Evolutionary conservation across 1,140 invertebrate species (phyloP), one percentile per base, ranked within the genome.

Genomic region (Dolichoris vasculosae): DNA sequence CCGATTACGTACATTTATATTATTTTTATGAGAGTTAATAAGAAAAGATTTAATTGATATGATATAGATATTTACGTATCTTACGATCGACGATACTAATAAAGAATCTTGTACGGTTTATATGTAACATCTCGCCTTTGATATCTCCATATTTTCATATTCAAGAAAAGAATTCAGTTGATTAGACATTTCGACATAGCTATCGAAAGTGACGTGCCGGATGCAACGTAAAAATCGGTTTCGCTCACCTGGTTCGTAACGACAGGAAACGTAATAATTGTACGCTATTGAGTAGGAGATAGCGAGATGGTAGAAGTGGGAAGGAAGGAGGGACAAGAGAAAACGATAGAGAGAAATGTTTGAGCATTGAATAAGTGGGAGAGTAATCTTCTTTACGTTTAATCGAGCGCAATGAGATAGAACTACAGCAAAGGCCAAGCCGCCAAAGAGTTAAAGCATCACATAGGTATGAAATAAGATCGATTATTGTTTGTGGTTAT

Each of bases 261-360:
- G 90, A 92, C 91, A 87, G 91, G 91, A 92, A 92, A 91, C 89
- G 89, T 91, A 89, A 89, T 92, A 91, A 92, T 92, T 90, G 90
- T 86, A 82, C 40, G 43, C 26, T 40, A 51, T 30, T 3, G 30
- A 26, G 59, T 40, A 38, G 20, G 32, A 6, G 46, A 55, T 13
- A 35, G 35, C 20, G 6, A 9, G 8, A 40, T 1, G 73, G 40
- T 43, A 78, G 51, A 35, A 7, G 15, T 8, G 23, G 69, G 20
- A 26, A 7, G 30, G 40, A 38, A 23, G 30, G 40, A 15, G 9
- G 26, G 32, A 43, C 13, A 48, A 3, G 63, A 32, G 48, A 77
- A 2, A 17, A 0, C 35, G 75, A 30, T n/a, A 55, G 30, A 35
- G 73, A 76, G 55, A 81, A 6, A 69, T 17, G n/a, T 67, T 69